Conservation (phyloP, 2,888 invertebrate genomes). For the Parnassius orleans region DNA sequence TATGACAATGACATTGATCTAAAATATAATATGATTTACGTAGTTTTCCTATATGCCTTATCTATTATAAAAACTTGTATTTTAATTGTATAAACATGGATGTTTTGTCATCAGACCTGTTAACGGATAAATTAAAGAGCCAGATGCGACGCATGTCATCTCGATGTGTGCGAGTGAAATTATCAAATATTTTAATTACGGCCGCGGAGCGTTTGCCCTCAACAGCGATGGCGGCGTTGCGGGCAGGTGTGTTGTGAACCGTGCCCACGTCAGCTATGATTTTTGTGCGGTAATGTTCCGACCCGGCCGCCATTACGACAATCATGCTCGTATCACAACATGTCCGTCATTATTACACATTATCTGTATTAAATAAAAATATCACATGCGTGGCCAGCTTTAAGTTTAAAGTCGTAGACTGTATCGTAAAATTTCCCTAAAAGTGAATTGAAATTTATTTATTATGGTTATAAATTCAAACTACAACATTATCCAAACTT, state of each 20-base stretch:
- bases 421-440: no score
- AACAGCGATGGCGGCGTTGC: slow-evolving; percentile 28
- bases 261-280: slow-evolving; percentile 58
- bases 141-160: slow-evolving; percentile 17
- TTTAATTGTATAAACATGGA: no score
- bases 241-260: slow-evolving; percentile 65
- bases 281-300: slow-evolving; percentile 55
- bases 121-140: slow-evolving; percentile 12
- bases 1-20: no score
- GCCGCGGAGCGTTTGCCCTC: slow-evolving; percentile 1
- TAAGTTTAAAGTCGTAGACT: no score
- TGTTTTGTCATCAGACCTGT: neutral
- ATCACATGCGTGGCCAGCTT: neutral
- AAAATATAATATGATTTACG: no score
- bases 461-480: no score
- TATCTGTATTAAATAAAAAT: slow-evolving; percentile 22
- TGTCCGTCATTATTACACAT: slow-evolving; percentile 46
- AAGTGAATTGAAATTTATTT: no score
- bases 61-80: no score
- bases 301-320: slow-evolving; percentile 63
- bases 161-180: slow-evolving; percentile 20
- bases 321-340: slow-evolving; percentile 53
- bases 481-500: no score
- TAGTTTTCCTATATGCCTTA: no score
- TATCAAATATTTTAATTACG: slow-evolving; percentile 25